Base-by-base conservation (phyloP, 2,113 vertebrate genomes). In the Ariopsis seemanni region DNA sequence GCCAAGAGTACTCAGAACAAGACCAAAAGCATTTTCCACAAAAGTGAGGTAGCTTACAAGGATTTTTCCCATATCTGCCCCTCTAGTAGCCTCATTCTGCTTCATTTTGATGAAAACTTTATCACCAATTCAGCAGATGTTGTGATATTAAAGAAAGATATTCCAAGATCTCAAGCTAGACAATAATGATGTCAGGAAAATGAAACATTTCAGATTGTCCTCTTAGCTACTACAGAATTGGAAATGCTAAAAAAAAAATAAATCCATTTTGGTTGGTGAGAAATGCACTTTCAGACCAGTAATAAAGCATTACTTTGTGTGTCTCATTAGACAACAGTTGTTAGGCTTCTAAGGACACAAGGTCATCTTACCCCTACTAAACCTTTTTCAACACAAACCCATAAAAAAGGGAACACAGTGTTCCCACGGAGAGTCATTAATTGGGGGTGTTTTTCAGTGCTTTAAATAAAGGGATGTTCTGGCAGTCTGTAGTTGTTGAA, bases 321-420 rank as follows among this genome's bases (percentile, higher is more conserved):
- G 18, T 57, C 83, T 72, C 83, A 72, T 57, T 84, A 72, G 30
- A 71, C 52, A 71, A 77, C 25, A n/a, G 52, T 11, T 63, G 25
- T 15, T 14, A 34, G 25, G 34, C 34, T 60, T 75, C 11, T 55
- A 25, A 78, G 25, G 22, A 75, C 2, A 10, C 10, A 71, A 42
- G 55, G 50, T 72, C 63, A 74, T 20, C 53, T 34, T 53, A 72
- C 11, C 65, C n/a, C 30, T 30, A 52, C 30, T 12, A 25, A 18
- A 74, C 27, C 30, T 60, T 71, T 42, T 58, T 20, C 69, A 9
- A 34, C 22, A 72, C 67, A 15, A 34, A 71, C 25, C 27, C 27
- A 11, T 57, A 30, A 22, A 71, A 84, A 71, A 7, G 65, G 53
- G 34, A 69, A 34, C n/a, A 71, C 11, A 55, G 10, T 25, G 14